Base-by-base conservation (phyloP, 2,113 vertebrate genomes). In the Thalassarche chlororhynchos region DNA sequence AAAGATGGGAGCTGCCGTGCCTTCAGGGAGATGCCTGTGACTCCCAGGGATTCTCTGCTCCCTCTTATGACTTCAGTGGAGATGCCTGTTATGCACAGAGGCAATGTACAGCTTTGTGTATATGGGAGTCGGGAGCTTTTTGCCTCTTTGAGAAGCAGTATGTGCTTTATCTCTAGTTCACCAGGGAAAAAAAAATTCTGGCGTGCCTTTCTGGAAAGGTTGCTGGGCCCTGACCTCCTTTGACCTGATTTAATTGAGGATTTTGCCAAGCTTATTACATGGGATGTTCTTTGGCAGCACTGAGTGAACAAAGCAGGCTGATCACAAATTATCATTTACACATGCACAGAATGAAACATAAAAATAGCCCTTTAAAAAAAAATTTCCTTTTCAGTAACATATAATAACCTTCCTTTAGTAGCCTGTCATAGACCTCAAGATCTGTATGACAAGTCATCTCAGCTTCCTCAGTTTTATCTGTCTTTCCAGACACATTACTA, bases 231-330 rank as follows among this genome's bases (percentile, higher is more conserved):
- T 96, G 93, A 96, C 81, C 93, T 93, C 44, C 72, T 92, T 14
- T 89, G 80, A 92, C 94, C 81, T 82, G 57, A 44, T 68, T 93
- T 94, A 93, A 91, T 58, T 70, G 62, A 82, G 89, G 89, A 96
- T 96, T 95, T 87, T 93, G 40, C 51, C 69, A 92, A 93, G 83
- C 65, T 79, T 87, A 83, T 94, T 93, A 91, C 44, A 58, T 69
- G 52, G 58, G 74, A 95, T 94, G 64, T 92, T 93, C 91, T 94
- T 91, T 83, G 81, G 87, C 66, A 89, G 52, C 57, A 54, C 29
- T 61, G 81, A 77, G 70, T 1, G 2, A 89, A 64, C 49, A 87
- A 87, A 91, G 72, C 44, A 82, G 81, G 72, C 61, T 94, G 77
- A 91, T 87, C n/a, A 40, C 74, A 91, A 91, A 79, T 92, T 52